These are phyloP conservation scores for Sesamia inferens DNA, from an alignment of 2,888 invertebrate genomes.

Conservation along the genomic window DNA sequence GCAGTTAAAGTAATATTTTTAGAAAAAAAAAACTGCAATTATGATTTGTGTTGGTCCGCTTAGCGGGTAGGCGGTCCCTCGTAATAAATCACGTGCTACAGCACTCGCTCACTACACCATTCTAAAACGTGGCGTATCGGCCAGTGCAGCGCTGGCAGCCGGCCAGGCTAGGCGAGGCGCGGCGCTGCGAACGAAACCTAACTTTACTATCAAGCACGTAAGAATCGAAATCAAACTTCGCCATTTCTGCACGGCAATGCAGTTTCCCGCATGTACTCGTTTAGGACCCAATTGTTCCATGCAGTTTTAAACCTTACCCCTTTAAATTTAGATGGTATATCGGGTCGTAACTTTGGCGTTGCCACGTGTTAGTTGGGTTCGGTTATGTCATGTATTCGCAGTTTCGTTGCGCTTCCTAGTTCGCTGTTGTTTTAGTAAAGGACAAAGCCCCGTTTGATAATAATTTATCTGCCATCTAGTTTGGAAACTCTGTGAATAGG, in stretches of 20 bases:
- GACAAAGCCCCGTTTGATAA: conserved; percentile 48
- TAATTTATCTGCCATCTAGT: conserved; percentile 31
- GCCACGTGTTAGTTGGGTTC: conserved; percentile 31
- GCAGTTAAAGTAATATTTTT: conserved; percentile 8
- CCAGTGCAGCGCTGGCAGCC: conserved; percentile 39
- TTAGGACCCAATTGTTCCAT: not conserved
- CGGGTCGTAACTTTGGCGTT: not conserved
- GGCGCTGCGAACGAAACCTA: not conserved
- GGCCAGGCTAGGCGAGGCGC: conserved; percentile 33
- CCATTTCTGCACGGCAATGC: conserved; percentile 41
- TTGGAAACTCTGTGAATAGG: not conserved
- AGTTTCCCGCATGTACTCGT: conserved; percentile 26
- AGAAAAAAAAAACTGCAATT: conserved; percentile 30
- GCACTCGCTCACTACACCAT: conserved; percentile 23
- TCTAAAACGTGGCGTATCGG: conserved; percentile 22
- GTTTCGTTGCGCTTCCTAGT: conserved; percentile 57
- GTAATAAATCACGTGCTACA: conserved; percentile 31
- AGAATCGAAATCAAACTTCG: not conserved
- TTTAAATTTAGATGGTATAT: not conserved
- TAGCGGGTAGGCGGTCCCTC: not conserved
- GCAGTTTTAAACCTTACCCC: conserved; percentile 17
- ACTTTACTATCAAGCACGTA: conserved; percentile 1
- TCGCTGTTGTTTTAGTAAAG: conserved; percentile 46
- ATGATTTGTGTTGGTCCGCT: conserved; percentile 11
- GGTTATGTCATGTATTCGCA: conserved; percentile 54